A percentile compares a stretch with the other conserved stretches of the same genome.
Evolutionary conservation across 1,140 invertebrate genomes (phyloP).

Genomic region (Elysia chlorotica): DNA sequence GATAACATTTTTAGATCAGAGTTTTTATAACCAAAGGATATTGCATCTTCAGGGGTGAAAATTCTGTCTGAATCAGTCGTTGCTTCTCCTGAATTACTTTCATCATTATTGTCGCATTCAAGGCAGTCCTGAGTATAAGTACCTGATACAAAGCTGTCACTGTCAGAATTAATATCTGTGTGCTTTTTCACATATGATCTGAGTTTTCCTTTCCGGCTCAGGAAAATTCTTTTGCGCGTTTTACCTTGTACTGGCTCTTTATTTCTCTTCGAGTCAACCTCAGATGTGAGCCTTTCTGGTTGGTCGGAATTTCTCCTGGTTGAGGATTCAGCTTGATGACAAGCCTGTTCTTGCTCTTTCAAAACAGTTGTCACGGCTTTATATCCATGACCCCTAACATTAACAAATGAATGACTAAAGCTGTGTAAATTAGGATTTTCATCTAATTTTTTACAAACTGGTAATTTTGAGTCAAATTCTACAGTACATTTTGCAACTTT

Average conservation of each 20-base stretch:
- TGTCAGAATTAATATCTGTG: not conserved
- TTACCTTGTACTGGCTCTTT: too few species aligned
- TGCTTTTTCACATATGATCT: not conserved
- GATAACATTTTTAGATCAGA: too few species aligned
- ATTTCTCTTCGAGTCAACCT: not conserved
- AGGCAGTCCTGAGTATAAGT: too few species aligned
- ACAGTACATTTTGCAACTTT: too few species aligned
- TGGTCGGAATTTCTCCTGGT: not conserved
- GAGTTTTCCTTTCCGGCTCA: constrained; percentile 1
- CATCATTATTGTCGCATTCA: not conserved
- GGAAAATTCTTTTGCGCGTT: not conserved
- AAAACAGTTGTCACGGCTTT: not conserved
- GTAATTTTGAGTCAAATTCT: too few species aligned
- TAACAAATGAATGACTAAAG: too few species aligned
- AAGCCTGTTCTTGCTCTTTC: not conserved
- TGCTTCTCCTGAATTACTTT: not conserved
- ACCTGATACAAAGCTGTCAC: too few species aligned
- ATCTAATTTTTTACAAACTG: too few species aligned
- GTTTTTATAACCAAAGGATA: too few species aligned
- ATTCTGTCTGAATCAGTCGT: not conserved
- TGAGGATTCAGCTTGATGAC: not conserved
- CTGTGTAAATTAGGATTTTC: too few species aligned
- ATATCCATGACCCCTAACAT: not conserved
- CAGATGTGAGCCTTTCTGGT: not conserved
- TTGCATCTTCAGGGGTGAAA: not conserved